These are phyloP conservation scores for Imbricaverruca yamaguchii DNA, from an alignment of 2,888 invertebrate genomes.

Conservation along the genomic window DNA sequence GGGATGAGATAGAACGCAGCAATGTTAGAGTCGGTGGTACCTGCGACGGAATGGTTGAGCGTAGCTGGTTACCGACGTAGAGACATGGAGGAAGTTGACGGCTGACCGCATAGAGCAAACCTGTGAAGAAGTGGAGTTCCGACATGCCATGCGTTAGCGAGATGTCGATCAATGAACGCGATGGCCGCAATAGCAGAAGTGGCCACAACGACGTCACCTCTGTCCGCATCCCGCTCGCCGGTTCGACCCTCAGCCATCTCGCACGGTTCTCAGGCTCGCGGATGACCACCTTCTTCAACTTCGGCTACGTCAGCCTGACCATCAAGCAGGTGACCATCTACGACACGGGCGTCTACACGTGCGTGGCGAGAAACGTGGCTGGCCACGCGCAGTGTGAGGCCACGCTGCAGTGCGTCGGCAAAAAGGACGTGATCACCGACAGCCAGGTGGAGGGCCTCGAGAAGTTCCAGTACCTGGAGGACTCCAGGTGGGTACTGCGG, in stretches of 20 bases:
- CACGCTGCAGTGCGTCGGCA: slow-evolving; percentile 72
- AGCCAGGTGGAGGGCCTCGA: slow-evolving; percentile 86
- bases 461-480: slow-evolving; percentile 84
- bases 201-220: no score
- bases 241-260: background rate
- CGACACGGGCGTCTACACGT: slow-evolving; percentile 83
- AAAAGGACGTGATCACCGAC: slow-evolving; percentile 71
- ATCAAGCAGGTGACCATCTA: slow-evolving; percentile 82
- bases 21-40: no score
- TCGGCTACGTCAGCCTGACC: slow-evolving; percentile 88
- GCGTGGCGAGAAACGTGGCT: slow-evolving; percentile 74
- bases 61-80: no score
- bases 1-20: no score
- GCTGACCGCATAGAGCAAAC: no score
- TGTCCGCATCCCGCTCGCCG: background rate
- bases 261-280: slow-evolving; percentile 54
- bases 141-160: no score
- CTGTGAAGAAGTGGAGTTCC: no score
- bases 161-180: no score
- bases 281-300: slow-evolving; percentile 87
- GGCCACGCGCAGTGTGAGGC: slow-evolving; percentile 79
- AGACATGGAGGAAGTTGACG: no score
- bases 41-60: no score
- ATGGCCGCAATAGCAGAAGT: no score
- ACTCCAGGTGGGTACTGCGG: slow-evolving; percentile 44